A percentile compares a stretch with the other conserved stretches of the same genome.
These are phyloP conservation scores for Bombus sibiricus DNA, from an alignment of 1,140 invertebrate genomes.

Conservation along the genomic window DNA sequence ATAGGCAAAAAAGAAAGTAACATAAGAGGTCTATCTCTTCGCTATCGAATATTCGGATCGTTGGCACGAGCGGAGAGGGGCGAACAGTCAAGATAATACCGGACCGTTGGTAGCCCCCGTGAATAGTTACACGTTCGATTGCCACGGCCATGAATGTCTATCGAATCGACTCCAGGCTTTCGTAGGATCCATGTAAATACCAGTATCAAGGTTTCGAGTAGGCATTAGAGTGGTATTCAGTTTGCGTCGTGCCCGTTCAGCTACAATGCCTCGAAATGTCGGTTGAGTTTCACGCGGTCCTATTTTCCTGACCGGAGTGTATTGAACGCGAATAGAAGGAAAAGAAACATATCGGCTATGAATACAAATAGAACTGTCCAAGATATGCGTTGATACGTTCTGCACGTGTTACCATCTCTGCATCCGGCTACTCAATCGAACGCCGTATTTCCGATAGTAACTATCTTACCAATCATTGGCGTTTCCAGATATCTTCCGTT, in stretches of 20 bases:
- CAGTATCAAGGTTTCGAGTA: slow-evolving; percentile 68
- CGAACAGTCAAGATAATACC: slow-evolving; percentile 61
- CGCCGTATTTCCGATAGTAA: not conserved
- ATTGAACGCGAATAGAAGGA: slow-evolving; percentile 45
- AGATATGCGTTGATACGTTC: slow-evolving; percentile 39
- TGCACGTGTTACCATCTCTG: not conserved
- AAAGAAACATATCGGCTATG: slow-evolving; percentile 42
- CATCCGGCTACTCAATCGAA: not conserved
- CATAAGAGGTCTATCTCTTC: not conserved
- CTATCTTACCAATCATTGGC: not conserved
- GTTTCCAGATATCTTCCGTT: not conserved
- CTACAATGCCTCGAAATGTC: slow-evolving; percentile 68
- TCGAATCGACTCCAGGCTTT: slow-evolving; percentile 60
- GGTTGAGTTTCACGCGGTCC: slow-evolving; percentile 56
- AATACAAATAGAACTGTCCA: slow-evolving; percentile 39
- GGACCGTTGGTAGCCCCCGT: slow-evolving; percentile 60
- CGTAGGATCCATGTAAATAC: slow-evolving; percentile 65
- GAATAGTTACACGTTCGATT: slow-evolving; percentile 74
- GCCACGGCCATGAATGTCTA: slow-evolving; percentile 65
- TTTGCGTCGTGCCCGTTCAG: slow-evolving; percentile 68
- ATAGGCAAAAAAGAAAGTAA: not conserved
- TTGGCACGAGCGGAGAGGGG: not conserved
- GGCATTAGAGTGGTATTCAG: slow-evolving; percentile 72
- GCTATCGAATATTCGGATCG: slow-evolving; percentile 7
- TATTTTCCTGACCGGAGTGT: slow-evolving; percentile 42